Percentiles rank a stretch among this genome's conserved stretches.
Conservation (phyloP, 1,140 invertebrate genomes). For the Sitophilus oryzae region DNA sequence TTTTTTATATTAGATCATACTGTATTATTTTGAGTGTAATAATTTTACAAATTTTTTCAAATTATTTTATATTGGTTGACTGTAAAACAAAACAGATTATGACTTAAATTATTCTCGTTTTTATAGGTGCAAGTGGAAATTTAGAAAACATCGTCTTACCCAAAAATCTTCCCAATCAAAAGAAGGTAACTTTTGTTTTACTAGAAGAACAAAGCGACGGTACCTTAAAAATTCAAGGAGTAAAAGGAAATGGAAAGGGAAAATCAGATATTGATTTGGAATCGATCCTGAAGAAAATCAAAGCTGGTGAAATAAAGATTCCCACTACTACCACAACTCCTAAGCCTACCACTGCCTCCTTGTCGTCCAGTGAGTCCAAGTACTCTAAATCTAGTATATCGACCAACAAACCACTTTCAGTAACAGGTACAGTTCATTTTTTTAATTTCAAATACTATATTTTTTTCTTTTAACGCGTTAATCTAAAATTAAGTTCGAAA, state of each 20-base stretch:
- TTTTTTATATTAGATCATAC: no score
- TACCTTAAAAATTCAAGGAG: slow-evolving; percentile 73
- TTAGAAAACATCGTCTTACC: slow-evolving; percentile 63
- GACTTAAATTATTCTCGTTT: no score
- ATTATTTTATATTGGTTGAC: no score
- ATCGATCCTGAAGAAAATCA: slow-evolving; percentile 71
- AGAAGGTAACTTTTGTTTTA: slow-evolving; percentile 79
- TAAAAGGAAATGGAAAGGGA: slow-evolving; percentile 61
- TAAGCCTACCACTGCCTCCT: slow-evolving; percentile 40
- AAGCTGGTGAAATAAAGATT: slow-evolving; percentile 72
- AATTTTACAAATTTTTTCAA: no score
- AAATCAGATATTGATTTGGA: slow-evolving; percentile 69
- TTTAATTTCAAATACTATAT: no score
- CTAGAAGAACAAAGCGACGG: slow-evolving; percentile 78
- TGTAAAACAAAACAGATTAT: no score
- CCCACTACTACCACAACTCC: slow-evolving; percentile 56
- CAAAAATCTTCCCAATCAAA: slow-evolving; percentile 57
- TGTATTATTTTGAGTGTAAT: no score
- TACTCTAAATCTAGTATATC: slow-evolving; percentile 32
- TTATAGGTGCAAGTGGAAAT: slow-evolving; percentile 54
- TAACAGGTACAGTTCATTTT: slow-evolving; percentile 14
- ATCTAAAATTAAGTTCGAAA: no score
- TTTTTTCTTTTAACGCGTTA: no score
- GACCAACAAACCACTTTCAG: slow-evolving; percentile 31
- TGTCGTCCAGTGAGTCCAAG: slow-evolving; percentile 35